Base-by-base conservation (phyloP, 1,140 invertebrate genomes). In the Polypedilum vanderplanki region DNA sequence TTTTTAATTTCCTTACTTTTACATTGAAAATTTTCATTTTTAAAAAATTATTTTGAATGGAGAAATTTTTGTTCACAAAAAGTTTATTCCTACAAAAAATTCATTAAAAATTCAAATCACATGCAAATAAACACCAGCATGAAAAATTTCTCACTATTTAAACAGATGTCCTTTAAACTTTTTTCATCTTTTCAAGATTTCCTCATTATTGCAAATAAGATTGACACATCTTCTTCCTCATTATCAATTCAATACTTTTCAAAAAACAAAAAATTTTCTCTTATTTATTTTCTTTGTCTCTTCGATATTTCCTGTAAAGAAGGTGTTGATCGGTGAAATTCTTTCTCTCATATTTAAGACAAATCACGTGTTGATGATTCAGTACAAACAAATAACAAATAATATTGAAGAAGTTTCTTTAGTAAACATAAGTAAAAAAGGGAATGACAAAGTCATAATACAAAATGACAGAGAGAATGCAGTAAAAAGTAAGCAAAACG, bases 281-380 rank as follows among this genome's bases (percentile, higher is more conserved):
- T n/a, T 57, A 12, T 57, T 57, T 57, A 33, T 33, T 33, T n/a
- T 57, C 12, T 57, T 57, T 57, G n/a, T 57, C 12, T 57, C n/a
- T n/a, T 57, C 10, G 46, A 57, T 57, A 57, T 57, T 57, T 57
- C 46, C 46, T 57, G 46, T 57, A 57, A 57, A n/a, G 46, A 57
- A 57, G 46, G 46, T 57, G 46, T 57, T n/a, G n/a, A 57, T 57
- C 46, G 46, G 46, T 57, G 46, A 57, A 33, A 33, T 33, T 33
- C 24, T 33, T 33, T 33, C 24, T 33, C 5, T 33, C 24, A 1
- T 57, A n/a, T 57, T 57, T 57, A 57, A 57, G 46, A n/a, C 46
- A 57, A 57, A 57, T 57, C 46, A 57, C 46, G 46, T 57, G 46
- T 8, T 57, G 46, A n/a, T 57, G 46, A 4, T 57, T 57, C 12